Evolutionary conservation across 2,113 vertebrate genomes (phyloP).

Genomic region (Paramisgurnus dabryanus): DNA sequence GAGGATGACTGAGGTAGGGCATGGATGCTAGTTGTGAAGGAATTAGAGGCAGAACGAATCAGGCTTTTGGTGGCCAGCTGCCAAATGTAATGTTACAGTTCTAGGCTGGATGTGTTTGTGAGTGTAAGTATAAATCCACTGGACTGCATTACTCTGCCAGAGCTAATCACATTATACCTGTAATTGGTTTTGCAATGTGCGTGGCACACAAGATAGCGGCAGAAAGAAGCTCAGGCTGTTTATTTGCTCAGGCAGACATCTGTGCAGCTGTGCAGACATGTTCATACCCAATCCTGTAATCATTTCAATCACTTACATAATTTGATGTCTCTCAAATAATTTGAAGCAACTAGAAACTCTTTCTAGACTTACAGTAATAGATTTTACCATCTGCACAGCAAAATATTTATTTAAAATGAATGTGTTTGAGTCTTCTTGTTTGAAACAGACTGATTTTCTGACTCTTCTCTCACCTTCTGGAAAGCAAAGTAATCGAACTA

Average conservation of each 20-base stretch:
- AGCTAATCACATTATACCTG: conserved; percentile 58
- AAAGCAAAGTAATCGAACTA: too few species aligned
- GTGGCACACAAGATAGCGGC: conserved; percentile 15
- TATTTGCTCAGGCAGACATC: conserved; percentile 30
- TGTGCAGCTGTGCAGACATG: conserved; percentile 23
- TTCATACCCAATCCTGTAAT: conserved; percentile 17
- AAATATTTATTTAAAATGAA: not conserved
- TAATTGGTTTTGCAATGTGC: conserved; percentile 55
- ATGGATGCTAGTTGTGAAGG: conserved; percentile 28
- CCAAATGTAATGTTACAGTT: conserved; percentile 20
- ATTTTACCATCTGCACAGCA: not conserved
- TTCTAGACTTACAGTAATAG: not conserved
- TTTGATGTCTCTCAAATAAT: not conserved
- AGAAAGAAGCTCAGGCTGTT: conserved; percentile 36
- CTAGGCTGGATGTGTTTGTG: conserved; percentile 31
- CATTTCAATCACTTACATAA: not conserved
- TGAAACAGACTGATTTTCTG: too few species aligned
- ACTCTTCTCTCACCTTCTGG: too few species aligned
- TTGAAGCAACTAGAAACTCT: not conserved
- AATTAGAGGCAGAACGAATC: conserved; percentile 24
- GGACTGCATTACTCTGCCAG: conserved; percentile 47
- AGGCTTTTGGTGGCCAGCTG: conserved; percentile 16
- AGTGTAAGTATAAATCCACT: conserved; percentile 45
- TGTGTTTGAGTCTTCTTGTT: too few species aligned
- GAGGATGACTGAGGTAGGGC: conserved; percentile 13